Base-by-base conservation (phyloP, 1,140 invertebrate species). In the Sycobia sp. region DNA sequence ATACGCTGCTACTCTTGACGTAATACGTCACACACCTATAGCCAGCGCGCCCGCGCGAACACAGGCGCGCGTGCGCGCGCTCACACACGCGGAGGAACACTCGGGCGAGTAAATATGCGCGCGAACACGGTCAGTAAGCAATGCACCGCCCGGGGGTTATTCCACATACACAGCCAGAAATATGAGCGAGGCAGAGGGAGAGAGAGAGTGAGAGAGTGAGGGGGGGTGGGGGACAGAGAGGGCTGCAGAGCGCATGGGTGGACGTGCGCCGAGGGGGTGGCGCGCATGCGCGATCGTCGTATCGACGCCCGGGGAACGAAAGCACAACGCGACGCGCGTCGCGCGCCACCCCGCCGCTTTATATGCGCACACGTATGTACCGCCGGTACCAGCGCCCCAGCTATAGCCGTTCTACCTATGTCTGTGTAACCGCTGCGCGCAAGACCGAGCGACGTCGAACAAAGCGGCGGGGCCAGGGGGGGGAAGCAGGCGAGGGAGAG, bases 241-340 rank as follows among this genome's bases (percentile, higher is more conserved):
- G 20, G n/a, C n/a, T n/a, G 47, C 46, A 50, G 66, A 59, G 64
- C 46, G 57, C 50, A 62, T 59, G 64, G 69, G 46, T 67, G 69
- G 71, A 69, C 29, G n/a, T 68, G 68, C 57, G 68, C 61, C 27
- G 38, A 64, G 70, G 72, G 75, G 76, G 76, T 71, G 72, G 71
- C 74, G 76, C 78, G 78, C 78, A 72, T 71, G 78, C 78, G 77
- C 74, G 69, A 66, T 74, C 54, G 63, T 7, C 63, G 67, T 77
- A 78, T 78, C 76, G 75, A 76, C 75, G 73, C 77, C 72, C 73
- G 73, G 71, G 68, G 69, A 67, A 71, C 71, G 66, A 34, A 16
- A 34, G 44, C 2, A 56, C 39, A n/a, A n/a, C 16, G 20, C 25
- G 29, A 4, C 29, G 11, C 10, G 25, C 44, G 14, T 11, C 29